Conservation (phyloP, 2,797 vertebrate genomes). For the Tamandua tetradactyla region DNA sequence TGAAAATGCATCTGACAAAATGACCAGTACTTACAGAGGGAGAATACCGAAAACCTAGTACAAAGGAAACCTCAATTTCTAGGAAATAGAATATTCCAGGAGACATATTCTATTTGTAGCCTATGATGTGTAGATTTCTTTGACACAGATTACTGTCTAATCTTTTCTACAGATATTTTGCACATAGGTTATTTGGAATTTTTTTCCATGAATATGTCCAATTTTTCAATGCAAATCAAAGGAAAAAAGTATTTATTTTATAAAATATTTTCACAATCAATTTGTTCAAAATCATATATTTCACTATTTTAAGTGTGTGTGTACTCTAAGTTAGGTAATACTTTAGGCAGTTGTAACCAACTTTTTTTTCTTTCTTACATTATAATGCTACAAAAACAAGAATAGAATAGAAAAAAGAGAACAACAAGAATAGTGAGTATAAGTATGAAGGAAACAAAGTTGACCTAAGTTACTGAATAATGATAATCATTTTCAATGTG, state of each 20-base stretch:
- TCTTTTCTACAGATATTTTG: slow-evolving; percentile 16
- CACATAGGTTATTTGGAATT: neutral
- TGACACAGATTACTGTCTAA: slow-evolving; percentile 37
- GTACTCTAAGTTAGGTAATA: neutral
- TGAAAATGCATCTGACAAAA: slow-evolving; percentile 16
- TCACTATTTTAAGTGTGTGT: neutral
- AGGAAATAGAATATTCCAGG: slow-evolving; percentile 45
- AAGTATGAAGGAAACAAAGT: slow-evolving; percentile 20
- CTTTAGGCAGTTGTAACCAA: slow-evolving; percentile 4
- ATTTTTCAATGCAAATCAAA: neutral
- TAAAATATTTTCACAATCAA: neutral
- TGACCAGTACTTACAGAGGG: neutral
- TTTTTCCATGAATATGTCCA: neutral
- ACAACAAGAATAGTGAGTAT: neutral
- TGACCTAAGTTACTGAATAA: slow-evolving; percentile 7
- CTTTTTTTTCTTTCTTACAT: neutral
- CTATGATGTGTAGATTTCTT: slow-evolving; percentile 30
- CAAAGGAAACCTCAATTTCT: neutral
- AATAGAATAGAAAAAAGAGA: too few relatives aligned
- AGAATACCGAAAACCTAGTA: neutral
- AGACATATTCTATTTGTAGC: neutral
- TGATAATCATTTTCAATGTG: slow-evolving; percentile 34
- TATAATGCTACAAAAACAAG: slow-evolving; percentile 26
- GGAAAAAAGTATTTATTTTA: neutral
- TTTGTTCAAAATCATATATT: neutral